These are phyloP conservation scores for Amphiduros pacificus DNA, from an alignment of 2,888 invertebrate genomes.

Conservation along the genomic window DNA sequence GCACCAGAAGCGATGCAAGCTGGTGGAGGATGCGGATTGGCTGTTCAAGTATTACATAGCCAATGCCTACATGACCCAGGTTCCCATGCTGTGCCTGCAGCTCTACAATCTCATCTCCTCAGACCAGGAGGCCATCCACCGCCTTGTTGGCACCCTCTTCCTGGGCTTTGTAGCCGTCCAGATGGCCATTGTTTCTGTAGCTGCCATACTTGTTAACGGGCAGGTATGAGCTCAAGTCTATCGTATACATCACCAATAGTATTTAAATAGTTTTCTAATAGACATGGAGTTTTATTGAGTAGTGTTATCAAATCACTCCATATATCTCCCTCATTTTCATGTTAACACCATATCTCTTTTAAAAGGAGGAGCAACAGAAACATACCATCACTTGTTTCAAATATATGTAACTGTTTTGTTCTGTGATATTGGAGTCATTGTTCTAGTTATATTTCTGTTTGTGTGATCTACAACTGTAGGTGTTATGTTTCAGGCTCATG, in stretches of 20 bases:
- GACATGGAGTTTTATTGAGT: background rate
- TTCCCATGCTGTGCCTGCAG: slow-evolving; percentile 7
- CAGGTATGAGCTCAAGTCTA: no score
- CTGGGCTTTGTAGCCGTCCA: slow-evolving; percentile 1
- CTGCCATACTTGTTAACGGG: slow-evolving; percentile 6
- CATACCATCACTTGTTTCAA: no score
- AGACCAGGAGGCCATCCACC: slow-evolving; percentile 1
- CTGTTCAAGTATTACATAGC: slow-evolving; percentile 9
- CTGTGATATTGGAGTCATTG: no score
- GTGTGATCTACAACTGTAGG: background rate
- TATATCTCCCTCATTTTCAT: background rate
- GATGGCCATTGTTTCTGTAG: slow-evolving; percentile 15
- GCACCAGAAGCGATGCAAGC: slow-evolving; percentile 1
- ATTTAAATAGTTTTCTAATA: background rate
- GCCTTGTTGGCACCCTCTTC: slow-evolving; percentile 1
- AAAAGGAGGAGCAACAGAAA: no score
- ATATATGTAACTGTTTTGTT: no score
- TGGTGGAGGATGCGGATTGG: background rate
- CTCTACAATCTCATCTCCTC: slow-evolving; percentile 13
- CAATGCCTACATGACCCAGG: slow-evolving; percentile 13
- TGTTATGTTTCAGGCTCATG: background rate
- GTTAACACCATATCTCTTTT: background rate
- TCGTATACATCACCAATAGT: no score
- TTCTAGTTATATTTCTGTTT: no score
- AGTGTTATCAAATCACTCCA: background rate